phyloP scores from a whole-genome alignment of 2,888 invertebrate species.

The Idaea biselata region DNA sequence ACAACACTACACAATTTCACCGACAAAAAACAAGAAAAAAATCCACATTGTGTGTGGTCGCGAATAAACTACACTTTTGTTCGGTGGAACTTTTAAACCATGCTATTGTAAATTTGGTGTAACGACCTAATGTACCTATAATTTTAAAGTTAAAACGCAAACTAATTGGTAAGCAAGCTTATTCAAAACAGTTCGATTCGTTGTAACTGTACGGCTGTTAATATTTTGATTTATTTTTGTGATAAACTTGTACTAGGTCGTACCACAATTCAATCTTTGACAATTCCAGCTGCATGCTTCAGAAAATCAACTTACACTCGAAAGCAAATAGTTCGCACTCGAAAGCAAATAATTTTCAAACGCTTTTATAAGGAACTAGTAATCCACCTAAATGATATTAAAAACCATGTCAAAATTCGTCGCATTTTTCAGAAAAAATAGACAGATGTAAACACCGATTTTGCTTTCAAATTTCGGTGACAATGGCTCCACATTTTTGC shows the following conservation, averaged over 20 bases:
- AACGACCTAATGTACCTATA: neutral
- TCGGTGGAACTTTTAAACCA: constrained; percentile 8
- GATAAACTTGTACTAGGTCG: no score
- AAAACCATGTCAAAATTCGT: no score
- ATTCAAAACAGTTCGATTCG: no score
- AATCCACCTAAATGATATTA: no score
- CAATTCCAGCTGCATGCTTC: no score
- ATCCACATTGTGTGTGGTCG: constrained; percentile 38
- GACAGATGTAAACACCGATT: no score
- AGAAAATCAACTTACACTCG: constrained; percentile 40
- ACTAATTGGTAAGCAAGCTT: no score
- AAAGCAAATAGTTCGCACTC: constrained; percentile 78
- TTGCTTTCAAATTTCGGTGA: constrained; percentile 66
- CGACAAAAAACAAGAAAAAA: constrained; percentile 36
- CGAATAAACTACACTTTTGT: constrained; percentile 34
- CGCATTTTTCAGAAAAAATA: no score
- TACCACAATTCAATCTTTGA: no score
- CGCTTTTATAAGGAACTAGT: constrained; percentile 62
- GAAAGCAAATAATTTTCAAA: constrained; percentile 78
- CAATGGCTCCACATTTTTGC: constrained; percentile 47
- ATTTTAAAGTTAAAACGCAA: no score
- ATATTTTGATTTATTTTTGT: no score
- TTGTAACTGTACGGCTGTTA: no score
- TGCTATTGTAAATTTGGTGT: neutral
- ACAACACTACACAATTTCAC: constrained; percentile 77